Conservation (phyloP, 2,888 invertebrate species). For the Pyrocoelia pectoralis region DNA sequence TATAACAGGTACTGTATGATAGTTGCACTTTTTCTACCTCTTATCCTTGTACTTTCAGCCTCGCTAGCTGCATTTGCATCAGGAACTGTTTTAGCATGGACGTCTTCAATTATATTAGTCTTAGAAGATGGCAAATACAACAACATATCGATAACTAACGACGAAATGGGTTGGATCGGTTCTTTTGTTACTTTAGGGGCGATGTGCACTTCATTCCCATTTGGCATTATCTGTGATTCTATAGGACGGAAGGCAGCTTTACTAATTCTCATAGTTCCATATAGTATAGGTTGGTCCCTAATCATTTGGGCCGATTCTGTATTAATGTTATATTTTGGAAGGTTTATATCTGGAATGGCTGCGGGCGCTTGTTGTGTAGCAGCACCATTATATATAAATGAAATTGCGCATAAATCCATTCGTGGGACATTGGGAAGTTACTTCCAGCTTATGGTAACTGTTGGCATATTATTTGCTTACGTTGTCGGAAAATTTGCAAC, state of each 20-base stretch:
- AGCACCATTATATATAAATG: constrained; percentile 84
- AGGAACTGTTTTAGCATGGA: constrained; percentile 81
- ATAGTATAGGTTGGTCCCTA: constrained; percentile 76
- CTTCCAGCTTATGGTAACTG: constrained; percentile 85
- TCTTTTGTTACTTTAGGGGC: constrained; percentile 78
- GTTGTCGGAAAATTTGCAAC: constrained; percentile 56
- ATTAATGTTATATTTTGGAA: constrained; percentile 69
- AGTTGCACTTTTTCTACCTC: neutral
- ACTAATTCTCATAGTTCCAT: constrained; percentile 71
- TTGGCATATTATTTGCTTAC: constrained; percentile 86
- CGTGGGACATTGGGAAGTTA: constrained; percentile 87
- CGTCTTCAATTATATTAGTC: constrained; percentile 71
- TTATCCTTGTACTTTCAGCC: constrained; percentile 59
- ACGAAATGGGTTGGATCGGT: constrained; percentile 76
- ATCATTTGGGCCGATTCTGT: constrained; percentile 74
- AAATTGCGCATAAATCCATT: constrained; percentile 84
- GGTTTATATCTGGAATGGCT: constrained; percentile 76
- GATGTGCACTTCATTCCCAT: constrained; percentile 75
- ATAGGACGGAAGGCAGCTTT: constrained; percentile 78
- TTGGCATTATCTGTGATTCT: constrained; percentile 71
- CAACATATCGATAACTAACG: constrained; percentile 61
- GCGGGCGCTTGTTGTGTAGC: constrained; percentile 85
- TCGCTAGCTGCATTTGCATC: constrained; percentile 81
- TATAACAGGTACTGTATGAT: constrained; percentile 63
- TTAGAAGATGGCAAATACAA: constrained; percentile 62